These are phyloP conservation scores for Plemyria rubiginata DNA, from an alignment of 2,888 invertebrate species.

Conservation along the genomic window DNA sequence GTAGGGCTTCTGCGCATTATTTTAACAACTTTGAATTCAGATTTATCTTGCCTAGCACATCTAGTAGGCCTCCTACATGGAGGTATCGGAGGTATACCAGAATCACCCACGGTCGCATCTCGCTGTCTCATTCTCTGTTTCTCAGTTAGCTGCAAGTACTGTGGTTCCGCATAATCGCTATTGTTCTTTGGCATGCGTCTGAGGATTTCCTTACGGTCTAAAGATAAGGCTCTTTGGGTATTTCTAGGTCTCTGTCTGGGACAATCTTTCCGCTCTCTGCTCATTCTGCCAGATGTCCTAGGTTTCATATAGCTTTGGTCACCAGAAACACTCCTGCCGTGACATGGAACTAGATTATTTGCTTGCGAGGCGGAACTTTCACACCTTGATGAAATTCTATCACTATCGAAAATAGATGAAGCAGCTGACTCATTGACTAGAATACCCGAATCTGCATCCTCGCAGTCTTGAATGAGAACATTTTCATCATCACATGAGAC, in stretches of 20 bases:
- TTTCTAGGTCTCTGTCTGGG: constrained; percentile 68
- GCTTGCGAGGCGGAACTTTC: constrained; percentile 81
- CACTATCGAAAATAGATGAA: constrained; percentile 86
- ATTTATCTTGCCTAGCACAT: constrained; percentile 64
- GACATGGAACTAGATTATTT: constrained; percentile 67
- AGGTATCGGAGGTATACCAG: constrained; percentile 81
- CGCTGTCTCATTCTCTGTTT: constrained; percentile 81
- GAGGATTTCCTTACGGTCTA: constrained; percentile 83
- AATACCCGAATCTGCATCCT: constrained; percentile 91
- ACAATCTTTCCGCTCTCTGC: constrained; percentile 70
- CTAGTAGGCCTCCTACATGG: constrained; percentile 72
- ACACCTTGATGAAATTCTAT: constrained; percentile 80
- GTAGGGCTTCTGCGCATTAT: constrained; percentile 82
- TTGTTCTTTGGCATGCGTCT: constrained; percentile 77
- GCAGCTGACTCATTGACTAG: constrained; percentile 89
- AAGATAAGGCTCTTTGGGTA: constrained; percentile 81
- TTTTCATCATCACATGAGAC: constrained; percentile 82
- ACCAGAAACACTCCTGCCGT: constrained; percentile 79
- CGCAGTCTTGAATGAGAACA: constrained; percentile 85
- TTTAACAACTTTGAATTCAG: constrained; percentile 81
- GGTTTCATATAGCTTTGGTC: constrained; percentile 74
- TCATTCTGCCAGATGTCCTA: constrained; percentile 71
- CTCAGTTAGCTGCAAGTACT: constrained; percentile 77
- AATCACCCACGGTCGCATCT: constrained; percentile 66
- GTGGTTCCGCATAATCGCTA: constrained; percentile 71